phyloP scores from a whole-genome alignment of 2,888 invertebrate genomes.

The Sthenelais limicola region DNA sequence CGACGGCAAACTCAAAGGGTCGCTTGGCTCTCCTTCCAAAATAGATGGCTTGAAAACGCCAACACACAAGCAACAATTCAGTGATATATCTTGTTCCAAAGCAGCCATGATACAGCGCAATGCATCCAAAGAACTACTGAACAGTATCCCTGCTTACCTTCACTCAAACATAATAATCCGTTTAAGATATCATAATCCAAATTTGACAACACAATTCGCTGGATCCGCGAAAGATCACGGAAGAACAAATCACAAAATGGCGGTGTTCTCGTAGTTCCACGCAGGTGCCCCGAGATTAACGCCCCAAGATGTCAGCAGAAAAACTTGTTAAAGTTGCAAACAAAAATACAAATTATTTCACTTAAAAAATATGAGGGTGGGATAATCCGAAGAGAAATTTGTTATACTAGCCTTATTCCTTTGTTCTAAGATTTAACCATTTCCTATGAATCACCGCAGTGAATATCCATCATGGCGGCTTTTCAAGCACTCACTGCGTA shows the following conservation, averaged over 20 bases:
- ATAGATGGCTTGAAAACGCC: neutral
- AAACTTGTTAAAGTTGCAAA: too few species aligned
- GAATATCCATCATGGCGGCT: slow-evolving; percentile 45
- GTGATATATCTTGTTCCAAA: too few species aligned
- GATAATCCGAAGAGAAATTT: too few species aligned
- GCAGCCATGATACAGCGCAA: too few species aligned
- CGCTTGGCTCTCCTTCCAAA: neutral
- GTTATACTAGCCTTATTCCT: too few species aligned
- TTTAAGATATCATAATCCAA: slow-evolving; percentile 8
- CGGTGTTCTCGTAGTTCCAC: slow-evolving; percentile 30
- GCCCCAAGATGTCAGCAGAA: too few species aligned
- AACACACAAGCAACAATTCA: neutral
- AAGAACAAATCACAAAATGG: slow-evolving; percentile 37
- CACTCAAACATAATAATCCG: slow-evolving; percentile 33
- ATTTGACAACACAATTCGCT: slow-evolving; percentile 2
- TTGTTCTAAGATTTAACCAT: too few species aligned
- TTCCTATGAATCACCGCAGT: neutral
- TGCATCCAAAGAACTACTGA: too few species aligned
- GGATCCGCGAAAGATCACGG: slow-evolving; percentile 31
- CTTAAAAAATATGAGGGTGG: too few species aligned
- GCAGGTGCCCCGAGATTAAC: slow-evolving; percentile 18
- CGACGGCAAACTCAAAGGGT: neutral
- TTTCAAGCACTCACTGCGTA: slow-evolving; percentile 79
- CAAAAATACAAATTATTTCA: too few species aligned
- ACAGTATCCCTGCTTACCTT: slow-evolving; percentile 26